A percentile compares a stretch with the other conserved stretches of the same genome.
Evolutionary conservation across 2,113 vertebrate genomes (phyloP).

Genomic region (Bucco capensis): DNA sequence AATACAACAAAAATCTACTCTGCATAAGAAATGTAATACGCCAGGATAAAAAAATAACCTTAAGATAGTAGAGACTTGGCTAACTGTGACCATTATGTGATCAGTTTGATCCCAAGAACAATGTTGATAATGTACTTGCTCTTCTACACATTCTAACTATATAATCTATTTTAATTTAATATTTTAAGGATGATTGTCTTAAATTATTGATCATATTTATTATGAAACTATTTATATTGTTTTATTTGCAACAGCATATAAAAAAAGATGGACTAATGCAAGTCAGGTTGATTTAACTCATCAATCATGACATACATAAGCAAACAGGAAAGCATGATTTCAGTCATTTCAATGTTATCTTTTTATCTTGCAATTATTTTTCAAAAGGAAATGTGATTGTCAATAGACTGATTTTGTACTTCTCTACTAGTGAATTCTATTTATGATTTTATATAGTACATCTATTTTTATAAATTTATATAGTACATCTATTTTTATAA

Average conservation of each 20-base stretch:
- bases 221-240: conserved; percentile 12
- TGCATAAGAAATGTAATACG: rapidly evolving
- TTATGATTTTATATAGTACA: background rate
- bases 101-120: background rate
- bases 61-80: background rate
- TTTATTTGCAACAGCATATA: background rate
- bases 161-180: background rate
- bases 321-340: background rate
- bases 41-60: background rate
- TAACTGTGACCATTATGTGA: background rate
- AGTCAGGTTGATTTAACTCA: background rate
- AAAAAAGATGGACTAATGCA: background rate
- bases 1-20: rapidly evolving
- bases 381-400: background rate
- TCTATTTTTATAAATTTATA: background rate
- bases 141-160: background rate
- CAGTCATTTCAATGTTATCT: background rate
- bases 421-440: background rate
- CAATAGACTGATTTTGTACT: background rate
- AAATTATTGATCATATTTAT: conserved; percentile 32
- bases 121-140: background rate
- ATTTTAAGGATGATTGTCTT: background rate
- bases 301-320: background rate
- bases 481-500: background rate
- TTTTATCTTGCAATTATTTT: background rate